Conservation (phyloP, 2,113 vertebrate species). For the Struthio camelus region DNA sequence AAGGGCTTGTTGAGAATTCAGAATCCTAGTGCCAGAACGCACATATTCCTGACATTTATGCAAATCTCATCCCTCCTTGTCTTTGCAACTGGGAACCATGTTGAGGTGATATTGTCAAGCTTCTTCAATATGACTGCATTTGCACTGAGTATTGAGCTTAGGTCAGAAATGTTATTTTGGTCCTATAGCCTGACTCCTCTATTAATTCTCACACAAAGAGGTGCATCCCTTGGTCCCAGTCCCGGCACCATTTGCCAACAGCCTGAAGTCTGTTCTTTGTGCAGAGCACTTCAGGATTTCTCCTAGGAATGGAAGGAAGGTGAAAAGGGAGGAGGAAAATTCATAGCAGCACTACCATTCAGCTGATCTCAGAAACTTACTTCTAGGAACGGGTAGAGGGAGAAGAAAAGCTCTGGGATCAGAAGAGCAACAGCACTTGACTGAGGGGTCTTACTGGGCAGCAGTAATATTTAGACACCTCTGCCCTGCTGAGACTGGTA, state of each 20-base stretch:
- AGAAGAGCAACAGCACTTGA: background rate
- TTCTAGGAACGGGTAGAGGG: background rate
- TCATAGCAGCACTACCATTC: background rate
- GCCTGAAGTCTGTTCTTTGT: background rate
- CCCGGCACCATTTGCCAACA: background rate
- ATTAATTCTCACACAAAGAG: background rate
- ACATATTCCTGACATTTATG: background rate
- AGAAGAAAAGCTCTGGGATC: background rate
- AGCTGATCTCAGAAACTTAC: background rate
- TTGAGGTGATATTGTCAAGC: background rate
- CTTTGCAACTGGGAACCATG: background rate
- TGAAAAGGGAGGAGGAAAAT: background rate
- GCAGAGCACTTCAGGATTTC: background rate
- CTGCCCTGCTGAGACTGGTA: background rate
- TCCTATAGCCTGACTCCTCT: background rate
- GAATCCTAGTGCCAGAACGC: background rate
- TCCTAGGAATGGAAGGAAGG: background rate
- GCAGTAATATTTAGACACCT: background rate
- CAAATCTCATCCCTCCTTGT: background rate
- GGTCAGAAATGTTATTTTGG: background rate
- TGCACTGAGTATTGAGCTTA: accelerated
- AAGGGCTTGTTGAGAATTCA: background rate
- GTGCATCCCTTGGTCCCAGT: background rate
- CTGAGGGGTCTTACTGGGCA: background rate
- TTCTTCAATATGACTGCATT: background rate